Conservation (phyloP, 2,797 vertebrate species). For the Molossus alvarezi region DNA sequence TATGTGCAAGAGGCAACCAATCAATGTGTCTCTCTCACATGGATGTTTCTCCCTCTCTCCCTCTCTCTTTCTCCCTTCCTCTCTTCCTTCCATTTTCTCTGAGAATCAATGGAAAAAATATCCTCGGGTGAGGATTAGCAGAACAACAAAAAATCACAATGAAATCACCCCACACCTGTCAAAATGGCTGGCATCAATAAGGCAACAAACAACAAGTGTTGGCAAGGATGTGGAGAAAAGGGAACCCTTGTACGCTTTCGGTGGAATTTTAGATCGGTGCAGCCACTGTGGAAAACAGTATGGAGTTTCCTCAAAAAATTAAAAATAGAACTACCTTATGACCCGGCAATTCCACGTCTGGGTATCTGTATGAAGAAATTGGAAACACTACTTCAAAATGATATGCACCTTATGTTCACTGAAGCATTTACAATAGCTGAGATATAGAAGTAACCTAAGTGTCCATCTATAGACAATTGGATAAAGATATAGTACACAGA, state of each 20-base stretch:
- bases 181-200: neutral
- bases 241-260: neutral
- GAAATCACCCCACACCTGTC: neutral
- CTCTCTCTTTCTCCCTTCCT: too few relatives aligned
- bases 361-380: neutral
- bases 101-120: too few relatives aligned
- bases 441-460: neutral
- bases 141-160: neutral
- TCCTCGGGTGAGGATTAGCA: too few relatives aligned
- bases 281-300: neutral
- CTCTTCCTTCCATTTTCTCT: too few relatives aligned
- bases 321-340: neutral
- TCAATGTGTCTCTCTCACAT: too few relatives aligned
- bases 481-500: neutral
- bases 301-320: neutral
- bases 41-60: too few relatives aligned
- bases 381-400: neutral
- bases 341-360: neutral
- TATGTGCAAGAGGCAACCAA: too few relatives aligned
- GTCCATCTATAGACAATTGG: neutral
- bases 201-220: neutral
- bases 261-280: neutral
- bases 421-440: neutral
- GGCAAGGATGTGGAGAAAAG: neutral
- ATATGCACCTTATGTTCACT: neutral